Percentiles rank a stretch among this genome's conserved stretches.
Evolutionary conservation across 1,140 invertebrate species (phyloP).

Genomic region (Eumeta japonica): DNA sequence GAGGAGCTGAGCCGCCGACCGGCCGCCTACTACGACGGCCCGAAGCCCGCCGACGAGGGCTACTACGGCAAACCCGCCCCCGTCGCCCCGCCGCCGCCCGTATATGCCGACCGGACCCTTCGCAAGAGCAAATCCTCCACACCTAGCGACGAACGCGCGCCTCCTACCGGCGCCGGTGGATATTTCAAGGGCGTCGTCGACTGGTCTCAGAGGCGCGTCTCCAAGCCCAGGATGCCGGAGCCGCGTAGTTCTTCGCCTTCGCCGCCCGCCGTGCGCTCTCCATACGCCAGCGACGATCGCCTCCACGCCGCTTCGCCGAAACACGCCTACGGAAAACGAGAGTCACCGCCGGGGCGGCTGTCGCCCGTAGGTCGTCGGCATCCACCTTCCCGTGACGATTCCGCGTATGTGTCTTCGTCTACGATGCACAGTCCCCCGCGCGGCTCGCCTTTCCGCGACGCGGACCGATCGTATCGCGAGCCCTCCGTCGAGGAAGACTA

Average conservation of each 20-base stretch:
- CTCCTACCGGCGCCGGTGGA: conserved; percentile 42
- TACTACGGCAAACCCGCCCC: conserved; percentile 42
- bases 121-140: conserved; percentile 48
- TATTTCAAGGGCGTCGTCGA: conserved; percentile 74
- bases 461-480: conserved; percentile 41
- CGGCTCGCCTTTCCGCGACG: conserved; percentile 50
- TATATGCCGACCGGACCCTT: conserved; percentile 39
- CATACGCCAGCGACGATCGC: conserved; percentile 50
- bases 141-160: conserved; percentile 41
- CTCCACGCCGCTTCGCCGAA: conserved; percentile 50
- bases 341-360: conserved; percentile 43
- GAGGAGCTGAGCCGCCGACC: conserved; percentile 59
- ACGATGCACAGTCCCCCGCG: conserved; percentile 55
- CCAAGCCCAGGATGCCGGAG: conserved; percentile 47
- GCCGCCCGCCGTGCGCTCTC: conserved; percentile 47
- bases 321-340: conserved; percentile 45
- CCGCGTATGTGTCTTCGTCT: conserved; percentile 57
- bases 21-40: conserved; percentile 74
- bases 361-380: conserved; percentile 49
- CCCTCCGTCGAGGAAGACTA: conserved; percentile 48
- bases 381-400: conserved; percentile 54
- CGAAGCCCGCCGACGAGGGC: conserved; percentile 54
- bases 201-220: conserved; percentile 69
- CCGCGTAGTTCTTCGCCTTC: conserved; percentile 49
- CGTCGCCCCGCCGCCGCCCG: conserved; percentile 34